Base-by-base conservation (phyloP, 2,888 invertebrate species). In the Tromatobia lineatoria region DNA sequence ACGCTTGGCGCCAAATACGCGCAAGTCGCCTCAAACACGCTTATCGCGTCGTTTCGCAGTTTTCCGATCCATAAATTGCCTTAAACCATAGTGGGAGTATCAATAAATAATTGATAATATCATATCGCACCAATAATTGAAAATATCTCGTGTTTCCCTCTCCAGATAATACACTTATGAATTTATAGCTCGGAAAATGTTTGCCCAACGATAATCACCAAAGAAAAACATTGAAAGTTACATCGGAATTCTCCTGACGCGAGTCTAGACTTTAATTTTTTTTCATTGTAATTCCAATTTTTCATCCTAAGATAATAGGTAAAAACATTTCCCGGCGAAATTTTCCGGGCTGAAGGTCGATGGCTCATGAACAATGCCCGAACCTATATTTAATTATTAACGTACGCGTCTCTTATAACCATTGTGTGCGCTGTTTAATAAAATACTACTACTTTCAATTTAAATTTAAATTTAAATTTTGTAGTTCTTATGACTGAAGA, bases 1-100 rank as follows among this genome's bases (percentile, higher is more conserved):
- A 57, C 50, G 70, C 57, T 79, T 79, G 82, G 82, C 79, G 79
- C 82, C 82, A 83, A 75, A 79, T 75, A 59, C 64, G 29, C 74
- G 50, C 69, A 10, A 10, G 3, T 42, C 69, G 52, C 25, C 29
- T n/a, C 20, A 6, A 11, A 42, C n/a, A 38, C 73, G 73, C 73
- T 73, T 45, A 45, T 73, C 57, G 11, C 18, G 23, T 3, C 13
- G 20, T 3, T 13, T 23, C 25, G 7, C 11, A 11, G 6, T 13
- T 15, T 2, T n/a, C 20, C 61, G 23, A 45, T 13, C 25, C 66
- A 45, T 45, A 45, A 66, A 66, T 13, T 45, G 10, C 45, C 15
- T 23, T 66, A 45, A 42, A 66, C 45, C 13, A 11, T 20, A 13
- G 42, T 2, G 1, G 20, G 10, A 18, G 42, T 11, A 42, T 38